These are phyloP conservation scores for Pilophorus perplexus DNA, from an alignment of 2,888 invertebrate genomes.

Conservation along the genomic window DNA sequence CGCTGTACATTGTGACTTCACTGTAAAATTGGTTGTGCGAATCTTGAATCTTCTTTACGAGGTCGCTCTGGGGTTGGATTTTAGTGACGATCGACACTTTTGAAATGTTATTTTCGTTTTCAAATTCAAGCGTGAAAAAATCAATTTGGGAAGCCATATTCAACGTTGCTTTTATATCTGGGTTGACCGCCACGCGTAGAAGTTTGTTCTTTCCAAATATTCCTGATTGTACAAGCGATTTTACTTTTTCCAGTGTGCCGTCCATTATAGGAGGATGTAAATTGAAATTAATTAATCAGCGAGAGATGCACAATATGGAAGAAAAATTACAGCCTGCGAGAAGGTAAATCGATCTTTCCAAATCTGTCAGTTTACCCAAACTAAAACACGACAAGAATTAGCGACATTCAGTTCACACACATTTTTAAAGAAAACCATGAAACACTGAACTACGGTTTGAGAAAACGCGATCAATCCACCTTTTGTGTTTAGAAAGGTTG, in stretches of 20 bases:
- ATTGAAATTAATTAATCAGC: too few relatives aligned
- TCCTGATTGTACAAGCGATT: constrained; percentile 16
- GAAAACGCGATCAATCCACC: too few relatives aligned
- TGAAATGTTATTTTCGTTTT: background rate
- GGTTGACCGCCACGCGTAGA: constrained; percentile 4
- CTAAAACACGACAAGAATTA: too few relatives aligned
- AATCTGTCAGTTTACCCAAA: too few relatives aligned
- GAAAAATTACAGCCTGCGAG: too few relatives aligned
- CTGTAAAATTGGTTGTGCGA: constrained; percentile 46
- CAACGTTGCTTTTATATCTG: constrained; percentile 9
- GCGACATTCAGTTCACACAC: too few relatives aligned
- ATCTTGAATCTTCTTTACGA: background rate
- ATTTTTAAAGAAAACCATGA: too few relatives aligned
- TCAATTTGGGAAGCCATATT: constrained; percentile 45
- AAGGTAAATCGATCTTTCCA: too few relatives aligned
- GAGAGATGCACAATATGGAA: too few relatives aligned
- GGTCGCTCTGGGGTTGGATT: background rate
- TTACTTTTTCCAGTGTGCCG: background rate
- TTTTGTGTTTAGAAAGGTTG: too few relatives aligned
- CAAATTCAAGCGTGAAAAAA: constrained; percentile 34
- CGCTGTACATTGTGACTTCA: constrained; percentile 46
- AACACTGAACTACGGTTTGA: too few relatives aligned
- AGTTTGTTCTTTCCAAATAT: constrained; percentile 33
- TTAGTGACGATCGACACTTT: constrained; percentile 41
- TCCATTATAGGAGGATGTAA: too few relatives aligned